Conservation (phyloP, 2,113 vertebrate species). For the Pseudonaja textilis region DNA sequence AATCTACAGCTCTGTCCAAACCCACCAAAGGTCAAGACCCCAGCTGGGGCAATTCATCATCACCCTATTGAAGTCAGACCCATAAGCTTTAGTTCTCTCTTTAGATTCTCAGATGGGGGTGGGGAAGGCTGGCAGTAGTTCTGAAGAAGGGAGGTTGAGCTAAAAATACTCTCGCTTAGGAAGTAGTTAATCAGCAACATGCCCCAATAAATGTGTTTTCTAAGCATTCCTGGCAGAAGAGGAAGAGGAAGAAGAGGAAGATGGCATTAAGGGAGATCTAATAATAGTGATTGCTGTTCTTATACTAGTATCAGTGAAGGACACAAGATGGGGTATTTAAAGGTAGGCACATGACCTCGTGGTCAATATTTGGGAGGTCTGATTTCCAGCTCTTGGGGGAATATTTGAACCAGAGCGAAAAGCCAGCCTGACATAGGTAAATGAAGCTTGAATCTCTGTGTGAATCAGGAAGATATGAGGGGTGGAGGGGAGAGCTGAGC, state of each 20-base stretch:
- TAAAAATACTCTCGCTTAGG: background rate
- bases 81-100: constrained; percentile 5
- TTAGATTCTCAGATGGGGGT: background rate
- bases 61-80: constrained; percentile 7
- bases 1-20: constrained; percentile 17
- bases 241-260: too few relatives aligned
- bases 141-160: background rate
- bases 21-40: constrained; percentile 32
- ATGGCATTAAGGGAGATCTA: background rate
- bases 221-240: background rate
- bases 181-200: constrained; percentile 4
- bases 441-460: background rate
- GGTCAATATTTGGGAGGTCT: background rate
- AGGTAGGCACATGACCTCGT: background rate
- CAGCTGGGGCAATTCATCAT: constrained; percentile 25
- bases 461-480: background rate
- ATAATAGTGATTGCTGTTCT: background rate
- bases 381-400: background rate
- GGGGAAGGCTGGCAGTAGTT: background rate
- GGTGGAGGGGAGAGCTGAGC: constrained; percentile 28
- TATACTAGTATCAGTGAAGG: background rate
- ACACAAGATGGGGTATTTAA: background rate
- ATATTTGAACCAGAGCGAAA: background rate
- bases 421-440: background rate
- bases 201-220: background rate